Percentiles rank a stretch among this genome's conserved stretches.
These are phyloP conservation scores for Lasiurus cinereus DNA, from an alignment of 2,113 vertebrate species.

Conservation along the genomic window DNA sequence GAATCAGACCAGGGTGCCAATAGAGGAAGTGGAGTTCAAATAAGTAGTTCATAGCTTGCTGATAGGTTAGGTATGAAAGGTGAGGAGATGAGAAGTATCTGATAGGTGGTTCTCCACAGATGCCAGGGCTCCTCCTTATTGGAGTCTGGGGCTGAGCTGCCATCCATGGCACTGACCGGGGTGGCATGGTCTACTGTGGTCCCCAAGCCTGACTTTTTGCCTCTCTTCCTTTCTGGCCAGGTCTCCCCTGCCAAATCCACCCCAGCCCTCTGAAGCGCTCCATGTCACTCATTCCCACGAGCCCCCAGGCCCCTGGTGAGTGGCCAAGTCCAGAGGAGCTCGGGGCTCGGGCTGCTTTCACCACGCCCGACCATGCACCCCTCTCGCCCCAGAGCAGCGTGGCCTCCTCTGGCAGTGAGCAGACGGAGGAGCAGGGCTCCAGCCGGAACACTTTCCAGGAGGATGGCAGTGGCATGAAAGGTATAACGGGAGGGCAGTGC, in stretches of 20 bases:
- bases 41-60: neutral
- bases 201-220: conserved; percentile 59
- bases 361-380: conserved; percentile 93
- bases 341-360: conserved; percentile 88
- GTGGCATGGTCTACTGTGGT: neutral
- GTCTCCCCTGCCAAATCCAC: conserved; percentile 91
- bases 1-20: neutral
- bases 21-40: neutral
- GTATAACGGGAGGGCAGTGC: conserved; percentile 77
- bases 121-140: neutral
- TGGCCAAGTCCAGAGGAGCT: conserved; percentile 93
- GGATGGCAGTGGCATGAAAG: conserved; percentile 98
- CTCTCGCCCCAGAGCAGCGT: conserved; percentile 97
- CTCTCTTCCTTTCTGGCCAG: conserved; percentile 67
- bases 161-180: neutral
- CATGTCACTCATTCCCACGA: conserved; percentile 92
- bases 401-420: conserved; percentile 96
- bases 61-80: neutral
- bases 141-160: neutral
- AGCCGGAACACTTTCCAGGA: conserved; percentile 96
- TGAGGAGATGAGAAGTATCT: neutral
- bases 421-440: conserved; percentile 93
- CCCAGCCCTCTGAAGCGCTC: conserved; percentile 94
- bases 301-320: conserved; percentile 91
- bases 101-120: neutral